Base-by-base conservation (phyloP, 2,888 invertebrate genomes). In the Cybosia mesomella region DNA sequence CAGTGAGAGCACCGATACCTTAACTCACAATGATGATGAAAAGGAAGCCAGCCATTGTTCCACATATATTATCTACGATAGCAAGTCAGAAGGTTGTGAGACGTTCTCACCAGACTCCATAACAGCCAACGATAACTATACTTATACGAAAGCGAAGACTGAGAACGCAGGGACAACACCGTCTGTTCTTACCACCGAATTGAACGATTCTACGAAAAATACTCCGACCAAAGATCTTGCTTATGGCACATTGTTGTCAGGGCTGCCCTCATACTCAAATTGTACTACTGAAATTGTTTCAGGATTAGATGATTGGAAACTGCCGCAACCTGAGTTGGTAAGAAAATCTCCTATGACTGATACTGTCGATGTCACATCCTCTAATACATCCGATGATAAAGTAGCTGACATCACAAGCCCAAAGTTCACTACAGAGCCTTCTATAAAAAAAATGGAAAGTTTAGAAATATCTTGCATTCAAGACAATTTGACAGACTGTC, bases 41-140 rank as follows among this genome's bases (percentile, higher is more conserved):
- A 89, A 88, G 64, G 93, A 92, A 68, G 72, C 76, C 5, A 93
- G 93, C 70, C 92, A 88, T 71, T 91, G 92, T 63, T 92, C 93
- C 2, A 94, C 95, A 0, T 94, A 94, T 78, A 91, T 94, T 55
- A 86, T 94, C 15, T 91, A 93, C 80, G 94, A 93, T 58, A 91
- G 90, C 79, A 91, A 90, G 71, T 93, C 94, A 0, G 93, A 93
- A 54, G 82, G 83, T 15, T 88, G 90, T 70, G 94, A 92, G 32
- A 91, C 91, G 0, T 94, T 94, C 81, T 91, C 94, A 0, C 92
- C 93, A 0, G 94, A 95, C 74, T 94, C 95, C 1, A 93, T 94
- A 49, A 91, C 92, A 0, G 92, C 89, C 4, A 91, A 93, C 81
- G 91, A 90, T 66, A 91, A 93, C 61, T 83, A 88, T 72, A 94